phyloP scores from a whole-genome alignment of 2,113 vertebrate genomes.

The Cisticola juncidis region DNA sequence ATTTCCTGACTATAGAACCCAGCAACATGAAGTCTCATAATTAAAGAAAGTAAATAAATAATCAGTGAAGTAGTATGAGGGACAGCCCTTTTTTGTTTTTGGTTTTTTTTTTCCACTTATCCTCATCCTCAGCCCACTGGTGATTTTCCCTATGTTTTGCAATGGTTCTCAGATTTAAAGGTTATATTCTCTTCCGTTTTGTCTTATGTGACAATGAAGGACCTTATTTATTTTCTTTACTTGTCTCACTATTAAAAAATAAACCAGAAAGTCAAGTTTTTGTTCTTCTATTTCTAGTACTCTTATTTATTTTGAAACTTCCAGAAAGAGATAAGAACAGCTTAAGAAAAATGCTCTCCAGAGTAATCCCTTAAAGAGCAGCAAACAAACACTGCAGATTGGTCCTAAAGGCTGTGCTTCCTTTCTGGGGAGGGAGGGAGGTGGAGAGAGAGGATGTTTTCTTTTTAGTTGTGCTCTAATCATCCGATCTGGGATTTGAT shows the following conservation, averaged over 20 bases:
- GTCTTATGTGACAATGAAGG: not conserved
- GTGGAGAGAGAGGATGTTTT: conserved; percentile 53
- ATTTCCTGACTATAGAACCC: not conserved
- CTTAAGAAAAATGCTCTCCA: conserved; percentile 37
- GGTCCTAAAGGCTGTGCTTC: conserved; percentile 29
- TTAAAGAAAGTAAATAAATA: not conserved
- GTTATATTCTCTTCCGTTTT: not conserved
- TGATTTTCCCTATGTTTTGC: not conserved
- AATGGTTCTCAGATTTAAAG: not conserved
- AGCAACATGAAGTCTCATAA: not conserved
- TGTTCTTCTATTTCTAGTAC: not conserved
- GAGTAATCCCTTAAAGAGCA: conserved; percentile 45
- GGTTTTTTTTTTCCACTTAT: not conserved
- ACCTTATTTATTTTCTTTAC: not conserved
- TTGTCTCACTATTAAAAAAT: not conserved
- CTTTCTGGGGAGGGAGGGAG: conserved; percentile 29
- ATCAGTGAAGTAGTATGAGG: not conserved
- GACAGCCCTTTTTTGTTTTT: not conserved
- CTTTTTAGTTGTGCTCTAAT: conserved; percentile 19
- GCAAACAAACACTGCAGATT: not conserved
- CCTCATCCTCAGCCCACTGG: not conserved
- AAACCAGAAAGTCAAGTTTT: not conserved
- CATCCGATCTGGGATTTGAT: conserved; percentile 52
- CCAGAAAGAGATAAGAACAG: conserved; percentile 27
- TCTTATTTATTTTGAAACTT: conserved; percentile 40